Base-by-base conservation (phyloP, 2,888 invertebrate genomes). In the Colostygia pectinataria region DNA sequence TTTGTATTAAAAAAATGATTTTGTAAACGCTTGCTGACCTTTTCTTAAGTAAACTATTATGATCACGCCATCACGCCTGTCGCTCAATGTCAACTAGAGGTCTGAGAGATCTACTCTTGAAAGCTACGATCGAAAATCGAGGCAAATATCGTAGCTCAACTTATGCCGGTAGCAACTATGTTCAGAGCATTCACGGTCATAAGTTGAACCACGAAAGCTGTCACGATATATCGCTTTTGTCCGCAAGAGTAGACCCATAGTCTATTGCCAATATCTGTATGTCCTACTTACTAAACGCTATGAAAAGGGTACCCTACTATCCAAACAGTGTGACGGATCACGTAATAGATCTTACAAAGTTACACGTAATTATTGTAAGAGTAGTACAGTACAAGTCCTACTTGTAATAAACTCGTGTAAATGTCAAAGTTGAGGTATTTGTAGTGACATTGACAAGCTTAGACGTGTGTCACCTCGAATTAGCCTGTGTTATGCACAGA, bases 401-500 rank as follows among this genome's bases (percentile, higher is more conserved):
- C 18, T 7, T 15, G 24, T 25, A 13, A 12, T 38, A n/a, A n/a
- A 28, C 14, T 42, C 27, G 23, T 37, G 20, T 56, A 63, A 78
- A 77, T 73, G 77, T 71, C 74, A 74, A 65, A 77, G 76, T 73
- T 77, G 72, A 47, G 29, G 29, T 29, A 25, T 52, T 27, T 7
- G 8, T 13, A 31, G 14, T 38, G 32, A 32, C 38, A 52, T 47
- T 46, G 53, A 40, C 42, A 48, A n/a, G n/a, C n/a, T n/a, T n/a
- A n/a, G 24, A 15, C 18, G 23, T 41, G 5, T 29, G 7, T 29
- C 13, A 14, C 14, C n/a, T 15, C 13, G 13, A 31, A 1, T 15
- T 31, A 15, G 10, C 10, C 1, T 28, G 18, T n/a, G n/a, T n/a
- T n/a, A n/a, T n/a, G n/a, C n/a, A n/a, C n/a, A n/a, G n/a, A n/a